Evolutionary conservation across 2,888 invertebrate species (phyloP), one percentile per base, ranked within the genome.

Genomic region (Athrips mouffetella): DNA sequence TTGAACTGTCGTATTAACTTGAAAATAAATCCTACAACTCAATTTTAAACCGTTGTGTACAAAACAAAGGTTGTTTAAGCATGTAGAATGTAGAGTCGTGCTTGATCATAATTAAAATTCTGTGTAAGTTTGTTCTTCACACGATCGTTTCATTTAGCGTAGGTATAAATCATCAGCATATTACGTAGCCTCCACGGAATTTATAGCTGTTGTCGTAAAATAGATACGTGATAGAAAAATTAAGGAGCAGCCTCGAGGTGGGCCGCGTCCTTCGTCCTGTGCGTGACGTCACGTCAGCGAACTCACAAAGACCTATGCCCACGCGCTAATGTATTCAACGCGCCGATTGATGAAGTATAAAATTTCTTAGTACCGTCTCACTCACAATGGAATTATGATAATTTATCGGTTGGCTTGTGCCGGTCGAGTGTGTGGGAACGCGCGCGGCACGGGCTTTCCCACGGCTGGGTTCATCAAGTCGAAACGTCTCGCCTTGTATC

Each of bases 341-440:
- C 86, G 72, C 74, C 87, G 84, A 86, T 87, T 86, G 88, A 87
- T 86, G 86, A 86, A 86, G 86, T 86, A 86, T 87, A 85, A 86
- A 86, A 86, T 87, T 88, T 88, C 88, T 87, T 83, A 81, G 87
- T 86, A 88, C 81, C 85, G 87, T 86, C 87, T 85, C 86, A 84
- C 84, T 85, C 86, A 88, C 88, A 88, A 88, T 88, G 84, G 87
- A 87, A 87, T 88, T 88, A 88, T 88, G 88, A 87, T 88, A 87
- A 88, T 88, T 87, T 88, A 88, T 88, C 88, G 87, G 80, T 84
- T 89, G 85, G 85, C 88, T 86, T 84, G 87, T 88, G 86, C 87
- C 85, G 85, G 80, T 77, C 78, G 81, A 81, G 87, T 87, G 87
- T 87, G 89, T 89, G 89, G 89, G 89, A 89, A 89, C 89, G 88